phyloP scores from a whole-genome alignment of 2,888 invertebrate species.

The Cheilosia variabilis region DNA sequence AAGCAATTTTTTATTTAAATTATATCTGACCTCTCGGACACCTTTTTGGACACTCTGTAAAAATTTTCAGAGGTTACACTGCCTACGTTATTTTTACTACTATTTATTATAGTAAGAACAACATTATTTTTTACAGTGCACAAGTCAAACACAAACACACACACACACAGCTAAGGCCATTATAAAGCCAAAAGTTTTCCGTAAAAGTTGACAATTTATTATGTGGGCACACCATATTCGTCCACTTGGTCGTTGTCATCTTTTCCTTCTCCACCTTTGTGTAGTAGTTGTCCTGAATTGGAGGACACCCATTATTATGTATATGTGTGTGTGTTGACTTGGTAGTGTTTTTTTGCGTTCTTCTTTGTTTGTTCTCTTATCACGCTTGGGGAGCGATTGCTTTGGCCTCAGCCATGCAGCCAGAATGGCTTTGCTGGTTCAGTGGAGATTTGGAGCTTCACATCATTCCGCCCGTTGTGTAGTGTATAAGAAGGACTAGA shows the following conservation, averaged over 20 bases:
- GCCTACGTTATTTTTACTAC: no score
- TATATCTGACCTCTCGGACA: no score
- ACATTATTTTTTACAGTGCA: conserved; percentile 13
- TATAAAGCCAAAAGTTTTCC: conserved; percentile 62
- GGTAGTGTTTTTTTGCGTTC: neutral
- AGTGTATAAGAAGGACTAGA: neutral
- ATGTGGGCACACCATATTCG: conserved; percentile 68
- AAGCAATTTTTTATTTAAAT: no score
- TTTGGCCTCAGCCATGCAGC: conserved; percentile 48
- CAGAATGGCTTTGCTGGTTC: conserved; percentile 47
- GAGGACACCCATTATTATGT: conserved; percentile 14
- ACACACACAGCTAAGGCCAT: neutral
- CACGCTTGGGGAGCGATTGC: conserved; percentile 50
- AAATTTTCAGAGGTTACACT: no score
- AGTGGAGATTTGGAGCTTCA: conserved; percentile 29
- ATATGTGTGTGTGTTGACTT: conserved; percentile 11
- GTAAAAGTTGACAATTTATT: conserved; percentile 70
- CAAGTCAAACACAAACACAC: neutral
- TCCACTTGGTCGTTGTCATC: conserved; percentile 51
- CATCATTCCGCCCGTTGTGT: neutral
- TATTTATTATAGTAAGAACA: no score
- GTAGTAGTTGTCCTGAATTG: conserved; percentile 22
- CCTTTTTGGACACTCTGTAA: no score
- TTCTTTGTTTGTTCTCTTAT: conserved; percentile 54
- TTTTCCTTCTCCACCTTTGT: conserved; percentile 15